Percentiles rank a stretch among this genome's conserved stretches.
phyloP scores from a whole-genome alignment of 2,113 vertebrate species.

The Glaucidium brasilianum region DNA sequence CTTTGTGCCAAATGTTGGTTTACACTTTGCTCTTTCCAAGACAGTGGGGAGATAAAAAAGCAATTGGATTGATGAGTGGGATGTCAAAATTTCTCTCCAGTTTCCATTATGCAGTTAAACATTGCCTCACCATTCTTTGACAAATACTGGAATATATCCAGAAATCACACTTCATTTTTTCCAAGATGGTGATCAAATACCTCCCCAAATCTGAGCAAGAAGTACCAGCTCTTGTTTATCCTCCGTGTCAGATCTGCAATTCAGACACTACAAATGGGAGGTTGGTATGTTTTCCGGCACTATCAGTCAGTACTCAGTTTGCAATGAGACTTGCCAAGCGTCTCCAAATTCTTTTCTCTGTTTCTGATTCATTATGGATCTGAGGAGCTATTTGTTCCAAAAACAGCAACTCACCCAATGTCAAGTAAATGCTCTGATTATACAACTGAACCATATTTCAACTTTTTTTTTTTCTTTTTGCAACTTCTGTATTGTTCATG shows the following conservation, averaged over 20 bases:
- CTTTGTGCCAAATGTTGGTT: constrained; percentile 65
- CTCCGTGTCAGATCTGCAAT: constrained; percentile 35
- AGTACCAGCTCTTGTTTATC: constrained; percentile 14
- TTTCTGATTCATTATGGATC: background rate
- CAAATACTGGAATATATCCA: constrained; percentile 48
- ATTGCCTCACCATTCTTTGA: constrained; percentile 53
- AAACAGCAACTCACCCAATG: background rate
- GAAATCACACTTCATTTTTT: constrained; percentile 68
- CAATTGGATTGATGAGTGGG: constrained; percentile 49
- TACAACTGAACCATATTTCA: background rate
- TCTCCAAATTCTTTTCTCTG: background rate
- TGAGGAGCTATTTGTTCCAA: background rate
- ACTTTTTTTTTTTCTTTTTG: background rate
- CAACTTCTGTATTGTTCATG: background rate
- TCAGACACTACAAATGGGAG: constrained; percentile 49
- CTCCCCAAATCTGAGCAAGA: constrained; percentile 13
- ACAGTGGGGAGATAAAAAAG: constrained; percentile 68
- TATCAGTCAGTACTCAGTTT: background rate
- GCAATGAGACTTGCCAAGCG: background rate
- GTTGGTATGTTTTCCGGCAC: background rate
- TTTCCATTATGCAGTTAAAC: constrained; percentile 68
- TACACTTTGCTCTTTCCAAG: constrained; percentile 69
- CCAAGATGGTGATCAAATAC: constrained; percentile 44
- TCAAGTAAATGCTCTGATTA: background rate
- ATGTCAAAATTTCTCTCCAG: constrained; percentile 50